Evolutionary conservation across 2,113 vertebrate genomes (phyloP).

Genomic region (Melanerpes formicivorus): DNA sequence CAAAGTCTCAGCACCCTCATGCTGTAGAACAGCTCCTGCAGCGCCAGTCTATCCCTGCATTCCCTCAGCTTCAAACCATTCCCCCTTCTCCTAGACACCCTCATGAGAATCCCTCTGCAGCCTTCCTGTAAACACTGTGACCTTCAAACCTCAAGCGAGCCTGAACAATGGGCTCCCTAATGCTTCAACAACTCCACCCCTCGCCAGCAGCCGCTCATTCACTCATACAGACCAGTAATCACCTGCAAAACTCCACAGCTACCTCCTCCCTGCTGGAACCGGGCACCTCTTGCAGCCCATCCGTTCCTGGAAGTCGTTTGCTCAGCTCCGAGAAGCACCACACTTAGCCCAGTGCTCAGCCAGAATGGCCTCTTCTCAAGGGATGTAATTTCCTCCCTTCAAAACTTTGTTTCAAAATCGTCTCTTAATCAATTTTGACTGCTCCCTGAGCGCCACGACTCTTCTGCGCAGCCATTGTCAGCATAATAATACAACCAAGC

Average conservation of each 20-base stretch:
- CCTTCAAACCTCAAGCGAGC: neutral
- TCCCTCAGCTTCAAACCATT: too few species aligned
- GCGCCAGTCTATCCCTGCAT: too few species aligned
- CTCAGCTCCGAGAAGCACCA: neutral
- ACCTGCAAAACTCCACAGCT: neutral
- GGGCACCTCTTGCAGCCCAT: neutral
- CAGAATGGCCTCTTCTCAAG: neutral
- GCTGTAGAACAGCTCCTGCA: too few species aligned
- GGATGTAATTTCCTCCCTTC: constrained; percentile 27
- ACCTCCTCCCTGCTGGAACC: neutral
- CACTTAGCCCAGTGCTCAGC: neutral
- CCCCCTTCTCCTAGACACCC: too few species aligned
- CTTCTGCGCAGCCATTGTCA: neutral
- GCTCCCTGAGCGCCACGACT: neutral
- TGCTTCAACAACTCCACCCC: neutral
- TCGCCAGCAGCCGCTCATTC: neutral
- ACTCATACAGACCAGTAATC: neutral
- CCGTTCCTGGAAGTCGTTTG: neutral
- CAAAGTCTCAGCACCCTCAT: too few species aligned
- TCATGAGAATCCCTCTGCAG: too few species aligned
- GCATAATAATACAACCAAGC: constrained; percentile 6
- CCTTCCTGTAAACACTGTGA: neutral
- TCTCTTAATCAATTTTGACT: constrained; percentile 33
- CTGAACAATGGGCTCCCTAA: neutral
- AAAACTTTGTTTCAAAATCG: constrained; percentile 4